These are phyloP conservation scores for Ooceraea biroi DNA, from an alignment of 1,140 invertebrate genomes.

Conservation along the genomic window DNA sequence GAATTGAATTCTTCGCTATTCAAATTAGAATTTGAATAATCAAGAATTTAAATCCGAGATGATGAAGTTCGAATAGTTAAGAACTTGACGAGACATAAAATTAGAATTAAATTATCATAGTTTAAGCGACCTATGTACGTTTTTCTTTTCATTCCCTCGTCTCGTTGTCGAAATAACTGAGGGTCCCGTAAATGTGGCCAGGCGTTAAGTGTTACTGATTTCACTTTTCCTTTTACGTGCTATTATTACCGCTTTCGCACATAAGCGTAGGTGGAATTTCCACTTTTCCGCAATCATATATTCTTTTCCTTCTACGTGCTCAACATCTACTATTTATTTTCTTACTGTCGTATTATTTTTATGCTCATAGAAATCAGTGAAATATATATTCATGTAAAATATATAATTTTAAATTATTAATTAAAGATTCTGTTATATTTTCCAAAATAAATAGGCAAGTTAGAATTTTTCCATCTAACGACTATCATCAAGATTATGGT, in stretches of 20 bases:
- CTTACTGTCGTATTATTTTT: background rate
- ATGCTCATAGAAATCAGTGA: background rate
- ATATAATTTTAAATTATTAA: too few species aligned
- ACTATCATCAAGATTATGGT: too few species aligned
- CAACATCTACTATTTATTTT: background rate
- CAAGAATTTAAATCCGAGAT: too few species aligned
- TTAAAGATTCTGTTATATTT: too few species aligned
- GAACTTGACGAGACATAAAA: conserved; percentile 11
- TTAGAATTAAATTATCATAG: background rate
- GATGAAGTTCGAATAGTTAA: background rate
- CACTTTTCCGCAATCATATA: conserved; percentile 12
- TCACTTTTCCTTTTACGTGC: conserved; percentile 63
- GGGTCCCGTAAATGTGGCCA: conserved; percentile 34
- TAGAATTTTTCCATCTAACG: too few species aligned
- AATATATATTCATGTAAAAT: too few species aligned
- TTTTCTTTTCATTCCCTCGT: conserved; percentile 20
- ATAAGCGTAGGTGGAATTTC: conserved; percentile 19
- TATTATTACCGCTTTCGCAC: conserved; percentile 32
- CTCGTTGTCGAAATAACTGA: conserved; percentile 29
- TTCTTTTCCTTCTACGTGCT: background rate
- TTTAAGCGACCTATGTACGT: conserved; percentile 52
- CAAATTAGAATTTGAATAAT: too few species aligned
- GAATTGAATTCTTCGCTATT: too few species aligned
- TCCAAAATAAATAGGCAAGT: too few species aligned
- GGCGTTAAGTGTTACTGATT: conserved; percentile 61